Percentiles rank a stretch among this genome's conserved stretches.
Conservation (phyloP, 1,140 invertebrate species). For the Zaprionus gabonicus region DNA sequence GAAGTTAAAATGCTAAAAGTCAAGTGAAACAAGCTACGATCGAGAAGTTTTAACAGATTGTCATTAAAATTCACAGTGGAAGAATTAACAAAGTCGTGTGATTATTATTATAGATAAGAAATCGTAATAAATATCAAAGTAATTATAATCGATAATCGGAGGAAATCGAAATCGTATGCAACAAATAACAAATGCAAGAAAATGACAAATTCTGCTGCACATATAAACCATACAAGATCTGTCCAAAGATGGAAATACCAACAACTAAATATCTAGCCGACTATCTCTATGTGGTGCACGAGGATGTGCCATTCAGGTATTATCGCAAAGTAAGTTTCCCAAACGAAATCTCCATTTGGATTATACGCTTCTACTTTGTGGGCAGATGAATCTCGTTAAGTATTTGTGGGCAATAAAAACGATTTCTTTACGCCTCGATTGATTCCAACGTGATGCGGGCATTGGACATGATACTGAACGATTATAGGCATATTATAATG, state of each 20-base stretch:
- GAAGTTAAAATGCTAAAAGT: conserved; percentile 48
- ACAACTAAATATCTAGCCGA: conserved; percentile 84
- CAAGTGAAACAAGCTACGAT: conserved; percentile 20
- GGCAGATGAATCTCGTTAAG: not conserved
- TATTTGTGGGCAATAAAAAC: conserved; percentile 3
- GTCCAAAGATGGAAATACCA: conserved; percentile 84
- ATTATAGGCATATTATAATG: conserved; percentile 28
- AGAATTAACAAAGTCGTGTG: not conserved
- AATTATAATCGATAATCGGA: conserved; percentile 12
- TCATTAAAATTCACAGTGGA: not conserved
- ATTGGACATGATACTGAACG: conserved; percentile 41
- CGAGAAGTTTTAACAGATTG: conserved; percentile 13
- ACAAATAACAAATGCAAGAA: conserved; percentile 80
- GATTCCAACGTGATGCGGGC: conserved; percentile 30
- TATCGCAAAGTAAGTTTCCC: conserved; percentile 83
- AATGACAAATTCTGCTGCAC: conserved; percentile 82
- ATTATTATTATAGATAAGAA: not conserved
- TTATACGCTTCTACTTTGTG: not conserved
- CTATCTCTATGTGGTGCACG: conserved; percentile 83
- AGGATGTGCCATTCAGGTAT: conserved; percentile 84
- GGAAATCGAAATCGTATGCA: conserved; percentile 47
- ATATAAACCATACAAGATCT: conserved; percentile 81
- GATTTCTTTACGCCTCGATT: conserved; percentile 10
- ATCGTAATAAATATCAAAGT: not conserved
- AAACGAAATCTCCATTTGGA: not conserved